These are phyloP conservation scores for Episyrphus balteatus DNA, from an alignment of 1,140 invertebrate species.

Conservation along the genomic window DNA sequence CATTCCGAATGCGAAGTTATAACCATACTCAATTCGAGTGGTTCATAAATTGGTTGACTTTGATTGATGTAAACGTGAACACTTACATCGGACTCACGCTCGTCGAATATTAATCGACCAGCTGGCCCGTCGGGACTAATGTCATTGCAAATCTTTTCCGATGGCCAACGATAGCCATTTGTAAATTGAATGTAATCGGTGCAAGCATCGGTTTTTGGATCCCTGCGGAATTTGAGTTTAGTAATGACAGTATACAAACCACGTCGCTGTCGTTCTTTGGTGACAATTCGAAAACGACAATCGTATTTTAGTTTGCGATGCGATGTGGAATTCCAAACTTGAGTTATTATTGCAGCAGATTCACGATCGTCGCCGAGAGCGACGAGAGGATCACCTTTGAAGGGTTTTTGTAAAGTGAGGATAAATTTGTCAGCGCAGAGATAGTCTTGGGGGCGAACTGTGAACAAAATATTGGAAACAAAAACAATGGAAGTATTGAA, in stretches of 20 bases:
- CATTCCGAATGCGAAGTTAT: conserved; percentile 28
- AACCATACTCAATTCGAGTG: conserved; percentile 29
- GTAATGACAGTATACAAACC: conserved; percentile 32
- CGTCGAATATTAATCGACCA: conserved; percentile 22
- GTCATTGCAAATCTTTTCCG: conserved; percentile 24
- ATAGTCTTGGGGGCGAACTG: conserved; percentile 26
- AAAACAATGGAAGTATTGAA: neutral
- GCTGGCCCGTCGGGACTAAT: conserved; percentile 24
- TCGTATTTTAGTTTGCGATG: conserved; percentile 31
- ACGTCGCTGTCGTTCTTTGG: conserved; percentile 15
- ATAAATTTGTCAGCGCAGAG: conserved; percentile 26
- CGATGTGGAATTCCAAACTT: conserved; percentile 25
- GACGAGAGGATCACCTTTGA: conserved; percentile 24
- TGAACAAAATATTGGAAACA: neutral
- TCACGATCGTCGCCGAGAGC: conserved; percentile 27
- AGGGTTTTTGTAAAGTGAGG: conserved; percentile 17
- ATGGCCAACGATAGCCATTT: conserved; percentile 25
- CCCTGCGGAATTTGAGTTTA: conserved; percentile 23
- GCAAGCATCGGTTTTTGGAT: conserved; percentile 23
- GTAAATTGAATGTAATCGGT: conserved; percentile 32
- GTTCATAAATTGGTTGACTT: conserved; percentile 20
- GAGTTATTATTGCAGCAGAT: conserved; percentile 28
- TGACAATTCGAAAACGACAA: conserved; percentile 25
- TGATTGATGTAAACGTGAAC: conserved; percentile 26
- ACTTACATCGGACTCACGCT: conserved; percentile 24